Evolutionary conservation across 2,888 invertebrate genomes (phyloP).

Genomic region (Dryadula phaetusa): DNA sequence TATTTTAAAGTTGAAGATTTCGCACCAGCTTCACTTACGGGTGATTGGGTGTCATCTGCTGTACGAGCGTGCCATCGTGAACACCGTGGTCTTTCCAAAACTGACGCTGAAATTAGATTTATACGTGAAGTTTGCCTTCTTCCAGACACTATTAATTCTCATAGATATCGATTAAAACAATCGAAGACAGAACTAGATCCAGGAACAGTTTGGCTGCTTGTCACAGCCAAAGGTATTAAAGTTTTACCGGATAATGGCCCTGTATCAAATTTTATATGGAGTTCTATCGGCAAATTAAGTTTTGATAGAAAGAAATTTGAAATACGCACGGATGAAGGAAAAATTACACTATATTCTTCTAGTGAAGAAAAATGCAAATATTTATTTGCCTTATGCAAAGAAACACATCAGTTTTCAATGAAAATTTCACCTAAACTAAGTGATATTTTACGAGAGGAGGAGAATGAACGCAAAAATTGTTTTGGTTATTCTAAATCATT

Average conservation of each 20-base stretch:
- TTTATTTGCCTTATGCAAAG: conserved; percentile 93
- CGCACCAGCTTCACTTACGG: conserved; percentile 88
- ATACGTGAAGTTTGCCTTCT: conserved; percentile 94
- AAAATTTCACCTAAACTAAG: conserved; percentile 93
- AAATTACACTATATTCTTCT: conserved; percentile 94
- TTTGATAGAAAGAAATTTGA: conserved; percentile 99
- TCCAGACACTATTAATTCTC: conserved; percentile 95
- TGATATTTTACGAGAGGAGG: conserved; percentile 92
- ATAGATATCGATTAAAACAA: conserved; percentile 92
- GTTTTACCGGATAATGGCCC: conserved; percentile 89
- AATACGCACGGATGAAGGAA: conserved; percentile 94
- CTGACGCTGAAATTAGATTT: conserved; percentile 94
- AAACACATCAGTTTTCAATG: conserved; percentile 98
- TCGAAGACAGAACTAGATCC: conserved; percentile 90
- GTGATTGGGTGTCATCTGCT: conserved; percentile 85
- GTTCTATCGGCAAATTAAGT: conserved; percentile 96
- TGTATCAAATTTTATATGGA: conserved; percentile 95
- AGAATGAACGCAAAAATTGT: conserved; percentile 89
- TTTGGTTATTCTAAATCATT: conserved; percentile 89
- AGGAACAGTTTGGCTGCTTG: conserved; percentile 93
- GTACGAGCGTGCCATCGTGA: conserved; percentile 92
- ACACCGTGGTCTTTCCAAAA: conserved; percentile 89
- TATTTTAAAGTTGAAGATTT: conserved; percentile 93
- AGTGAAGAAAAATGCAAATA: conserved; percentile 97
- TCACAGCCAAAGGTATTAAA: conserved; percentile 96